Percentiles rank a stretch among this genome's conserved stretches.
These are phyloP conservation scores for Sciaenops ocellatus DNA, from an alignment of 2,797 vertebrate genomes.

Conservation along the genomic window DNA sequence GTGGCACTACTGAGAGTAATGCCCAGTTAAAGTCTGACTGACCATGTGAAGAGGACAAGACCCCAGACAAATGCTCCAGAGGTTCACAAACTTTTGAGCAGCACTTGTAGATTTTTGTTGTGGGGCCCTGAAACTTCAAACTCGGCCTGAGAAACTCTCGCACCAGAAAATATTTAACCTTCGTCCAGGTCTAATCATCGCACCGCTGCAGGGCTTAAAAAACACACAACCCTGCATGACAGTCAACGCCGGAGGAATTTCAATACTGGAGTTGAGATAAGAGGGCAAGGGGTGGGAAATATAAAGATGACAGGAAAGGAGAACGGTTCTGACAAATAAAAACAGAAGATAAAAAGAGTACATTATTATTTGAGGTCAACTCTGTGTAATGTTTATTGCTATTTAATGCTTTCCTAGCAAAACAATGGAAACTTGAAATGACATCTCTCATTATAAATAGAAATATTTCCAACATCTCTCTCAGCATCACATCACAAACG, in stretches of 20 bases:
- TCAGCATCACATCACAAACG: slow-evolving; percentile 39
- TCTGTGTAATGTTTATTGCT: slow-evolving; percentile 82
- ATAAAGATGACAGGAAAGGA: slow-evolving; percentile 19
- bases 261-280: slow-evolving; percentile 62
- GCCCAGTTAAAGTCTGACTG: too few species aligned
- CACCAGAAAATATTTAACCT: slow-evolving; percentile 77
- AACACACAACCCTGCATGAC: slow-evolving; percentile 38
- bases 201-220: slow-evolving; percentile 46
- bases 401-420: slow-evolving; percentile 58
- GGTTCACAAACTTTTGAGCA: too few species aligned
- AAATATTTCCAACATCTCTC: slow-evolving; percentile 45
- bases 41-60: too few species aligned
- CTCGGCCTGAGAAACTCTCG: slow-evolving; percentile 40
- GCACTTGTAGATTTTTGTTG: neutral
- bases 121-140: neutral
- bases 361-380: slow-evolving; percentile 68
- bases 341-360: slow-evolving; percentile 24
- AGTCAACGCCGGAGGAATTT: slow-evolving; percentile 75
- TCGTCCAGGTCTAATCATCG: slow-evolving; percentile 70
- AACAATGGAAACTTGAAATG: slow-evolving; percentile 51
- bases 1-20: too few species aligned
- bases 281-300: slow-evolving; percentile 1
- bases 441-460: slow-evolving; percentile 58
- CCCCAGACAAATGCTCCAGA: too few species aligned
- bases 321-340: slow-evolving; percentile 26